phyloP scores from a whole-genome alignment of 2,888 invertebrate species.

The Augiades crinisus region DNA sequence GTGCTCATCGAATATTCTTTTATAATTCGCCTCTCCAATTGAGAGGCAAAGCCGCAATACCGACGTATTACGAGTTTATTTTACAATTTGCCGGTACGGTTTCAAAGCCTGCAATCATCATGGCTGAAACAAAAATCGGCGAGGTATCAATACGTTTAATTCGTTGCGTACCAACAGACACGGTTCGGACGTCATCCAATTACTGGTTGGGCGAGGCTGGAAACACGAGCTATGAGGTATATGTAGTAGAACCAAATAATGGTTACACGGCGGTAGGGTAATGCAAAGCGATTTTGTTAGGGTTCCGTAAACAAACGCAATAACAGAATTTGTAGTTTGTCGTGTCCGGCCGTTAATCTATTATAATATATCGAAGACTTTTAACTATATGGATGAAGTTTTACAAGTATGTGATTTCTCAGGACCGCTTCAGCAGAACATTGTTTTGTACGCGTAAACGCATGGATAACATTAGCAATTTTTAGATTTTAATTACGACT shows the following conservation, averaged over 20 bases:
- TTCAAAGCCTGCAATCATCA: constrained; percentile 8
- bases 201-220: constrained; percentile 36
- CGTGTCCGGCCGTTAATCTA: too few relatives aligned
- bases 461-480: too few relatives aligned
- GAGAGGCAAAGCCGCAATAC: constrained; percentile 5
- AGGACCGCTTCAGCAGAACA: too few relatives aligned
- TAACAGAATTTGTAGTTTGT: too few relatives aligned
- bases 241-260: not conserved
- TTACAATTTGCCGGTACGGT: too few relatives aligned
- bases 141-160: constrained; percentile 45
- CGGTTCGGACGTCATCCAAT: constrained; percentile 44
- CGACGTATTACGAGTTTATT: too few relatives aligned
- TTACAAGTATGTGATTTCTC: too few relatives aligned
- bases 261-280: not conserved
- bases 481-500: too few relatives aligned
- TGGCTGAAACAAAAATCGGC: constrained; percentile 36
- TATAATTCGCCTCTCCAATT: constrained; percentile 9
- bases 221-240: constrained; percentile 33
- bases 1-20: constrained; percentile 15
- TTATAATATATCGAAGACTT: too few relatives aligned
- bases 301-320: too few relatives aligned
- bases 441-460: too few relatives aligned
- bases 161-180: constrained; percentile 28
- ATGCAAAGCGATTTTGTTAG: not conserved
- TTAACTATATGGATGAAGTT: too few relatives aligned